Conservation (phyloP, 2,113 vertebrate genomes). For the Otocyon megalotis region DNA sequence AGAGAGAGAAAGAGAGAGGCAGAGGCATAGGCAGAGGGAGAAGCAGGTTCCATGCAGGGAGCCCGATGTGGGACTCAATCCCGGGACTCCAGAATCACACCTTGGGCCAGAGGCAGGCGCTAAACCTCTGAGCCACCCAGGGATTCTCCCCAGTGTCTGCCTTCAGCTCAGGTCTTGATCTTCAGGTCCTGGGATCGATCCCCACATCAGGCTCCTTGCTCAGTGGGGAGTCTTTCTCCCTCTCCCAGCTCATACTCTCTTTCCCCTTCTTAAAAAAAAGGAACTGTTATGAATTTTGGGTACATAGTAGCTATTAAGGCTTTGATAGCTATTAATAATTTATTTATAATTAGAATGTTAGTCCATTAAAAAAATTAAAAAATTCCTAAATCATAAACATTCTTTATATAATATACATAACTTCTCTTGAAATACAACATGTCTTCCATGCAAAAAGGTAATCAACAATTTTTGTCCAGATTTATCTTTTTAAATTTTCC, state of each 20-base stretch:
- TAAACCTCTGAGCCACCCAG: too few species aligned
- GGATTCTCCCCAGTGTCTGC: neutral
- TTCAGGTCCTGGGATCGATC: neutral
- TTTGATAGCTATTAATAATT: conserved; percentile 48
- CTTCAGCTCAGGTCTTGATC: neutral
- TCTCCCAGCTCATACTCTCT: neutral
- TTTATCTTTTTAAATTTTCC: conserved; percentile 58
- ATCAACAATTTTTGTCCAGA: conserved; percentile 17
- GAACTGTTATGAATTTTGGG: neutral
- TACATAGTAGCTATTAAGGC: neutral
- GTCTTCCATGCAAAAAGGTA: neutral
- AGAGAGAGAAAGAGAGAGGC: too few species aligned
- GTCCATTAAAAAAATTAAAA: neutral
- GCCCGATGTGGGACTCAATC: too few species aligned
- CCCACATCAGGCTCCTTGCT: neutral
- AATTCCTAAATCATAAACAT: neutral
- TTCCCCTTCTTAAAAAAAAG: neutral
- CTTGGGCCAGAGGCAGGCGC: too few species aligned
- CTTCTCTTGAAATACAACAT: neutral
- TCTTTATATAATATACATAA: conserved; percentile 12
- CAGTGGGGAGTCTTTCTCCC: neutral
- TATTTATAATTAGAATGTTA: conserved; percentile 56
- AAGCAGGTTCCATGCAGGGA: too few species aligned
- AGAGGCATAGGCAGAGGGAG: too few species aligned
- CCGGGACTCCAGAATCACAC: too few species aligned